Conservation (phyloP, 2,888 invertebrate species). For the Agrotis segetum region DNA sequence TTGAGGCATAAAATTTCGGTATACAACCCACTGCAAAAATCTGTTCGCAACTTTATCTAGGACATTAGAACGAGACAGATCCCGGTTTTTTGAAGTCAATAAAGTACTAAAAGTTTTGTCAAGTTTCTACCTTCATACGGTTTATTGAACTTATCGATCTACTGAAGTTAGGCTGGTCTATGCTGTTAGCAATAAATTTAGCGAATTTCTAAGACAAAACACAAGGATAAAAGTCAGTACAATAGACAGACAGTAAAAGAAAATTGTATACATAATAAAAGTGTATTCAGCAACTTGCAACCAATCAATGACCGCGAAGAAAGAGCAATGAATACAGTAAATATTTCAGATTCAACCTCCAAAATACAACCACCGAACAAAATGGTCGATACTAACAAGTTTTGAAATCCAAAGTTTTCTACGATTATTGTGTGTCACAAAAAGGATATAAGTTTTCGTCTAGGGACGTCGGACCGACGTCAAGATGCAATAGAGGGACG, state of each 20-base stretch:
- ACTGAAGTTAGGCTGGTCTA: constrained; percentile 19
- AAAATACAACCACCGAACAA: constrained; percentile 33
- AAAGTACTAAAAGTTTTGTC: constrained; percentile 10
- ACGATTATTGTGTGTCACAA: constrained; percentile 44
- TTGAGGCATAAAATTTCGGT: constrained; percentile 34
- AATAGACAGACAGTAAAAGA: neutral
- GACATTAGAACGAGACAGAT: constrained; percentile 26
- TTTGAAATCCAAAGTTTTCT: constrained; percentile 42
- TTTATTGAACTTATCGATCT: constrained; percentile 38
- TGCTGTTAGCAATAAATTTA: constrained; percentile 23
- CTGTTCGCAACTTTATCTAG: constrained; percentile 40
- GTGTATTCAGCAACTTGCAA: neutral
- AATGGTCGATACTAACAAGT: constrained; percentile 41
- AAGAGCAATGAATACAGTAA: constrained; percentile 5
- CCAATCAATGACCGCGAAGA: constrained; percentile 12
- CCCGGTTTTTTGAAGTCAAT: constrained; percentile 28
- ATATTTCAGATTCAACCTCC: constrained; percentile 8
- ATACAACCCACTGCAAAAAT: constrained; percentile 29
- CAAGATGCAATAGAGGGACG: constrained; percentile 55
- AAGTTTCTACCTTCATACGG: constrained; percentile 24
- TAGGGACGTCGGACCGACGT: constrained; percentile 46
- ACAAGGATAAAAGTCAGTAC: neutral
- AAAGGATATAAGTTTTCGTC: constrained; percentile 45
- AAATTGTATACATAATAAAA: constrained; percentile 6
- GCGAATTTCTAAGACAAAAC: constrained; percentile 8